Base-by-base conservation (phyloP, 2,797 vertebrate genomes). In the Hypotaenidia philippensis region DNA sequence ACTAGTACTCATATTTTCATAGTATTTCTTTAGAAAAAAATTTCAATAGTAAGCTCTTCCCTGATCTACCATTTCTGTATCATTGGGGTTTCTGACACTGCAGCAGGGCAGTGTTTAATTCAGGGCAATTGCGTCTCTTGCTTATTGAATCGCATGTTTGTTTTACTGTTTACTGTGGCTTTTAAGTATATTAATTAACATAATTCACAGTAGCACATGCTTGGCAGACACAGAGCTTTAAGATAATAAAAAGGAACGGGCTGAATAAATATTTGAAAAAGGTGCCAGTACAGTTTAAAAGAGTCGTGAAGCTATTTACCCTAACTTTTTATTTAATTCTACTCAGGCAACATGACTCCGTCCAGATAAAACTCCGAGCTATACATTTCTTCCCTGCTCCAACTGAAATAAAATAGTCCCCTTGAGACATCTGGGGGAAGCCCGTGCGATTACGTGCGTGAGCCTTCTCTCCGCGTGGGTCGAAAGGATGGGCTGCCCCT, bases 401-500 rank as follows among this genome's bases (percentile, higher is more conserved):
- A 80, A 85, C 12, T 49, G 83, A 89, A 84, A 44, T 63, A 31
- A 66, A 83, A 55, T 15, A 68, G 21, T 36, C 41, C 57, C 23
- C 23, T 3, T 11, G 27, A 32, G 36, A 55, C 10, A 32, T 34
- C 34, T 80, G 23, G n/a, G 56, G 57, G 72, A 87, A 68, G 25
- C 38, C 83, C 23, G 3, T 36, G 7, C 0, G 2, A 69, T 76
- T 53, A 53, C 23, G 29, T 60, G 29, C 0, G 0, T 65, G 57
- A 59, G 47, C 75, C 80, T 38, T 27, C 1, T 40, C 38, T 60
- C 55, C 19, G 56, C 5, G 10, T 78, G 52, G 22, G 40, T 44
- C 11, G 22, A 79, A 77, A 82, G 85, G 56, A 86, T 65, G 81
- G 60, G 52, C 97, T 97, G 95, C 93, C 90, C 93, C 95, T 97